phyloP scores from a whole-genome alignment of 2,888 invertebrate genomes.

The Frankliniella intonsa region DNA sequence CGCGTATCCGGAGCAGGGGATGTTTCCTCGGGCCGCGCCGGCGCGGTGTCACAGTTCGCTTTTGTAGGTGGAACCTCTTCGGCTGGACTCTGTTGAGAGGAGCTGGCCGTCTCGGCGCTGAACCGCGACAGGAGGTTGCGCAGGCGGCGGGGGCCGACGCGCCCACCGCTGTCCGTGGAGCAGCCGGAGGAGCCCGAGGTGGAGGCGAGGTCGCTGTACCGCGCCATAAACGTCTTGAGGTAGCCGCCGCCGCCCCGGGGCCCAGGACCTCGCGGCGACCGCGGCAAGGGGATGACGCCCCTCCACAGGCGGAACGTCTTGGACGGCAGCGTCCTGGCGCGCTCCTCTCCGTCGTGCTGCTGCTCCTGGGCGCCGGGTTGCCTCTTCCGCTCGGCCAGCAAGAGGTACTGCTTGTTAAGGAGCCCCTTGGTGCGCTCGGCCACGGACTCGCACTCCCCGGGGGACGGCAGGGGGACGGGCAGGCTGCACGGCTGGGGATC shows the following conservation, averaged over 20 bases:
- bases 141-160: background rate
- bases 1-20: too few relatives aligned
- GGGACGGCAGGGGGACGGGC: background rate
- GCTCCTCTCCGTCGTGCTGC: background rate
- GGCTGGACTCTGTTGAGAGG: background rate
- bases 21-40: background rate
- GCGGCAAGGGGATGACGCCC: background rate
- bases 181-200: background rate
- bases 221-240: constrained; percentile 17
- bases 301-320: constrained; percentile 1
- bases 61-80: too few relatives aligned
- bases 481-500: background rate
- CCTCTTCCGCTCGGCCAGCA: background rate
- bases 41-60: background rate
- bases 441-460: background rate
- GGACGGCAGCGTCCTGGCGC: background rate
- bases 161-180: background rate
- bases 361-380: background rate
- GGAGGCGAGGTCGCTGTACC: constrained; percentile 17
- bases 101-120: background rate
- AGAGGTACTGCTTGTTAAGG: background rate
- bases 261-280: background rate
- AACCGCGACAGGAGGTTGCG: background rate
- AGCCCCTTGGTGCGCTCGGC: background rate
- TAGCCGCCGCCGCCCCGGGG: constrained; percentile 12